Evolutionary conservation across 2,888 invertebrate genomes (phyloP).

Genomic region (Brenthis ino): DNA sequence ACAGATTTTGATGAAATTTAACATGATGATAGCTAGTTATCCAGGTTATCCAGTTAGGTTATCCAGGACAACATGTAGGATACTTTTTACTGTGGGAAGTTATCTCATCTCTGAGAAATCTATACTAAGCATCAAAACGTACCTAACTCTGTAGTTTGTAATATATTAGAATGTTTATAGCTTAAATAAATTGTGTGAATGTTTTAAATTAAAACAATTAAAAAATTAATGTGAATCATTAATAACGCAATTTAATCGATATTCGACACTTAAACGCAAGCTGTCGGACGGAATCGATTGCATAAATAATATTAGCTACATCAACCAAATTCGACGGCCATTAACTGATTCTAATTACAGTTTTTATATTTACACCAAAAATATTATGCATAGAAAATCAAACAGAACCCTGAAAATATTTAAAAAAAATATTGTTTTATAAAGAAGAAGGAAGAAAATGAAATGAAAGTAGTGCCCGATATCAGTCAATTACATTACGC

Average conservation of each 20-base stretch:
- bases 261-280: conserved; percentile 53
- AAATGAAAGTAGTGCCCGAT: conserved; percentile 25
- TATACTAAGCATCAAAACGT: no score
- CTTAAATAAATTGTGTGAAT: not conserved
- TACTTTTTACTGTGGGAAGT: no score
- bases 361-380: not conserved
- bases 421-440: not conserved
- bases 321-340: conserved; percentile 17
- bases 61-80: no score
- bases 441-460: not conserved
- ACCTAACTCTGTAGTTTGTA: no score
- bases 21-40: no score
- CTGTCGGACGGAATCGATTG: conserved; percentile 60
- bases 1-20: no score
- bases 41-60: no score
- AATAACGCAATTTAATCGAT: conserved; percentile 36
- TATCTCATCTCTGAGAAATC: no score
- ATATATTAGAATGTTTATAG: not conserved
- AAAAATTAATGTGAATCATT: conserved; percentile 34
- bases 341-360: not conserved
- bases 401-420: not conserved
- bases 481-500: conserved; percentile 37
- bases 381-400: not conserved
- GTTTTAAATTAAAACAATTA: conserved; percentile 1
- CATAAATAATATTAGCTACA: conserved; percentile 62